Percentiles rank a stretch among this genome's conserved stretches.
phyloP scores from a whole-genome alignment of 2,113 vertebrate genomes.

The Ailuropoda melanoleuca region DNA sequence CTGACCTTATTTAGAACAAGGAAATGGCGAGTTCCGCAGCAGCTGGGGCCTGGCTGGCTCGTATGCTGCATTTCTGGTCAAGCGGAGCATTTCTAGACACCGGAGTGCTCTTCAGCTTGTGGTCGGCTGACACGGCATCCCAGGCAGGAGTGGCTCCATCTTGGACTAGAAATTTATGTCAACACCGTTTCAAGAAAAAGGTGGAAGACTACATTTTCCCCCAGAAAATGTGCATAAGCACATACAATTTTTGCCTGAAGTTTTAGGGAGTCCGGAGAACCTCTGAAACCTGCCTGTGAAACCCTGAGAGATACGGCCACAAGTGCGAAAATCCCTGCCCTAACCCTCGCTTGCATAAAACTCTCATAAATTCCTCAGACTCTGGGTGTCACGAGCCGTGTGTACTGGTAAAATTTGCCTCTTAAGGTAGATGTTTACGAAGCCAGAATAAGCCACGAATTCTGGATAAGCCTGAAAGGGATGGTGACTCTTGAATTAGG shows the following conservation, averaged over 20 bases:
- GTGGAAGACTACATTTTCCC: neutral
- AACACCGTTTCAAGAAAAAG: neutral
- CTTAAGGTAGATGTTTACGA: no score
- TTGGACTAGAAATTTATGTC: neutral
- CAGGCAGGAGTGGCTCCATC: neutral
- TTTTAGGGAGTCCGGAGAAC: neutral
- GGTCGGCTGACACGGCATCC: neutral
- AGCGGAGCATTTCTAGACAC: neutral
- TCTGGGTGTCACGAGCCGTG: fast-evolving
- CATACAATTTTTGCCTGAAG: neutral
- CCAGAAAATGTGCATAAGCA: neutral
- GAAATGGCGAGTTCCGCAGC: neutral
- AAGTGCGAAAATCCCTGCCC: neutral
- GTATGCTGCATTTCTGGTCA: neutral
- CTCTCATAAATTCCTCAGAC: neutral
- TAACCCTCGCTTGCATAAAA: no score
- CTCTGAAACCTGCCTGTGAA: neutral
- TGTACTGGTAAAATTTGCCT: neutral
- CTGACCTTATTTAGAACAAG: neutral
- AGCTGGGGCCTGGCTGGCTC: neutral
- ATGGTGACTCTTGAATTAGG: no score
- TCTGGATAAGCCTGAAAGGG: neutral
- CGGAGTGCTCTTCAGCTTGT: fast-evolving
- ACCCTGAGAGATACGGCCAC: neutral
- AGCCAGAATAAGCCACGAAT: neutral